Evolutionary conservation across 2,797 vertebrate genomes (phyloP).

Genomic region (Morelia viridis): DNA sequence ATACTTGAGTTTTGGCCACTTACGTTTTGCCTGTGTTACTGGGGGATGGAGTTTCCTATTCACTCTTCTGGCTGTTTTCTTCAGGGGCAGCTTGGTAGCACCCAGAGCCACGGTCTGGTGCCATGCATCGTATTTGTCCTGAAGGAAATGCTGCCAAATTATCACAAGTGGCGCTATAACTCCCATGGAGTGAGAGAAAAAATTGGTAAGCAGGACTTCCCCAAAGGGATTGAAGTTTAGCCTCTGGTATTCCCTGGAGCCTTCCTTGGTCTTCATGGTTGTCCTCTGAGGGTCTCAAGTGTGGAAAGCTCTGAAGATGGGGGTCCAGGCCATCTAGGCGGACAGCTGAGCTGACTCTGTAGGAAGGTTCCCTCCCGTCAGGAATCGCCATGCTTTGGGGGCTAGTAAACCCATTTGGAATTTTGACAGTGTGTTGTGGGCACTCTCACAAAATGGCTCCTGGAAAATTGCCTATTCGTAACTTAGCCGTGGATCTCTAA

Average conservation of each 20-base stretch:
- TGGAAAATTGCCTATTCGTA: neutral
- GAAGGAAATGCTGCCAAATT: conserved; percentile 97
- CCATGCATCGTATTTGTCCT: conserved; percentile 95
- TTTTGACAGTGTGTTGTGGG: neutral
- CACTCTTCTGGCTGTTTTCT: conserved; percentile 22
- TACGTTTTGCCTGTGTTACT: neutral
- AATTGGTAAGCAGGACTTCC: conserved; percentile 79
- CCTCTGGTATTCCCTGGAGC: neutral
- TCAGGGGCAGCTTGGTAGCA: conserved; percentile 94
- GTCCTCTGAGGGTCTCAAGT: neutral
- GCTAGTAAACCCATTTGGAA: neutral
- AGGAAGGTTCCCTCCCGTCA: too few species aligned
- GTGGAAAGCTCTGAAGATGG: neutral
- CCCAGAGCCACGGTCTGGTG: conserved; percentile 92
- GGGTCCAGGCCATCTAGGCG: neutral
- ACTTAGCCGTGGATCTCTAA: neutral
- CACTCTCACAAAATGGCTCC: neutral
- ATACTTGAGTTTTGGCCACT: too few species aligned
- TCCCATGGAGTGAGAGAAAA: conserved; percentile 89
- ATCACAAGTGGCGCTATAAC: conserved; percentile 97
- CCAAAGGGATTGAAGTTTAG: neutral
- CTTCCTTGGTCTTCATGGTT: neutral
- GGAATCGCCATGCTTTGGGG: neutral
- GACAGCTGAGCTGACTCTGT: neutral
- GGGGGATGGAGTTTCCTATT: neutral